Evolutionary conservation across 1,140 invertebrate species (phyloP).

Genomic region (Diabrotica undecimpunctata): DNA sequence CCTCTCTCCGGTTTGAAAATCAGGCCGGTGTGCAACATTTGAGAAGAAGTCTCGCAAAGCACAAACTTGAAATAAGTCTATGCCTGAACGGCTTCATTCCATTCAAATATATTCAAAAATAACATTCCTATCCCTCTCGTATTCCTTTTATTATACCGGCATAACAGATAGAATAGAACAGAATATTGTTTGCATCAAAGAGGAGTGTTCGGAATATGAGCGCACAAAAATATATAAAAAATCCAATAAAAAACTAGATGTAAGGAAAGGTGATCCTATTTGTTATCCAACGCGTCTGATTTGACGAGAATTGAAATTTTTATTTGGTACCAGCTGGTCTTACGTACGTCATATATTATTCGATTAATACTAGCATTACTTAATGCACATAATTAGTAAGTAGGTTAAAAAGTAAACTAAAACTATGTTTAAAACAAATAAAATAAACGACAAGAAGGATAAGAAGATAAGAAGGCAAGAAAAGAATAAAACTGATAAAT

Average conservation of each 20-base stretch:
- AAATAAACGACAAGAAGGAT: too few relatives aligned
- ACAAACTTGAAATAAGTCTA: background rate
- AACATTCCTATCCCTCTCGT: constrained; percentile 1
- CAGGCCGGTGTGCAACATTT: background rate
- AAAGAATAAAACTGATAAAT: too few relatives aligned
- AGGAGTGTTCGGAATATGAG: background rate
- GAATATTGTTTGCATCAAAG: constrained; percentile 2
- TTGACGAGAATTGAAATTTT: too few relatives aligned
- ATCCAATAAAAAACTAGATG: background rate
- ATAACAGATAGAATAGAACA: constrained; percentile 1
- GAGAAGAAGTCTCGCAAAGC: background rate
- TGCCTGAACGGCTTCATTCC: constrained; percentile 1
- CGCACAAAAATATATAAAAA: background rate
- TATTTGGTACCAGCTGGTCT: too few relatives aligned
- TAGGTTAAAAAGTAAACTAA: too few relatives aligned
- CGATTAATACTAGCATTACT: too few relatives aligned
- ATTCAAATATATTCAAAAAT: constrained; percentile 3
- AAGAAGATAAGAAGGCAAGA: too few relatives aligned
- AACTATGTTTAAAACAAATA: too few relatives aligned
- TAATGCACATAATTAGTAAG: too few relatives aligned
- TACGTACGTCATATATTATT: too few relatives aligned
- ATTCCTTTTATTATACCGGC: constrained; percentile 2
- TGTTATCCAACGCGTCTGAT: too few relatives aligned
- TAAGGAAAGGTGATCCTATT: too few relatives aligned
- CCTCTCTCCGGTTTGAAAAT: background rate